phyloP scores from a whole-genome alignment of 2,888 invertebrate species.

The Dicranocentrus wangi region DNA sequence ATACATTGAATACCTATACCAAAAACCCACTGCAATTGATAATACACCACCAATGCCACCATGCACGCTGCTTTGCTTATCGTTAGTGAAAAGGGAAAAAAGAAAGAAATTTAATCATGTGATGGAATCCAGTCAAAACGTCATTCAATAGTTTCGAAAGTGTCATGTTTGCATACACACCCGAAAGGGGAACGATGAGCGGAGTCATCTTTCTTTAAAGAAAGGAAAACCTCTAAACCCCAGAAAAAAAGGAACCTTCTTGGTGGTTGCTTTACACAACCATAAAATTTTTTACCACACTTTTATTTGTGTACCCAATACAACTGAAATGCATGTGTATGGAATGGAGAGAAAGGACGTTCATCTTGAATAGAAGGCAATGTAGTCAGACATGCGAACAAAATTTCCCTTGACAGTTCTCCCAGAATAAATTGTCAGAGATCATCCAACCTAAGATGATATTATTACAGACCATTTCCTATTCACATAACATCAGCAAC shows the following conservation, averaged over 20 bases:
- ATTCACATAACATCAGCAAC: constrained; percentile 61
- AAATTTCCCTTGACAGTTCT: constrained; percentile 65
- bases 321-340: neutral
- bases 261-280: constrained; percentile 2
- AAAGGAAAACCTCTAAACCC: constrained; percentile 37
- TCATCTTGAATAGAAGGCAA: constrained; percentile 45
- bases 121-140: constrained; percentile 66
- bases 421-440: constrained; percentile 66
- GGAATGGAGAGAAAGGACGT: constrained; percentile 6
- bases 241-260: neutral
- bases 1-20: neutral
- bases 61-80: constrained; percentile 43
- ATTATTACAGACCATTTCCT: constrained; percentile 67
- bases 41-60: too few relatives aligned
- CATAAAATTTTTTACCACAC: neutral
- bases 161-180: constrained; percentile 65
- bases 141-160: constrained; percentile 64
- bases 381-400: constrained; percentile 55
- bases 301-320: constrained; percentile 9
- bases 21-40: constrained; percentile 41
- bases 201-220: constrained; percentile 38
- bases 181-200: constrained; percentile 2
- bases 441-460: constrained; percentile 66
- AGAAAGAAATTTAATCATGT: constrained; percentile 65
- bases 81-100: constrained; percentile 24